phyloP scores from a whole-genome alignment of 2,797 vertebrate genomes.

The Tinamus major region DNA sequence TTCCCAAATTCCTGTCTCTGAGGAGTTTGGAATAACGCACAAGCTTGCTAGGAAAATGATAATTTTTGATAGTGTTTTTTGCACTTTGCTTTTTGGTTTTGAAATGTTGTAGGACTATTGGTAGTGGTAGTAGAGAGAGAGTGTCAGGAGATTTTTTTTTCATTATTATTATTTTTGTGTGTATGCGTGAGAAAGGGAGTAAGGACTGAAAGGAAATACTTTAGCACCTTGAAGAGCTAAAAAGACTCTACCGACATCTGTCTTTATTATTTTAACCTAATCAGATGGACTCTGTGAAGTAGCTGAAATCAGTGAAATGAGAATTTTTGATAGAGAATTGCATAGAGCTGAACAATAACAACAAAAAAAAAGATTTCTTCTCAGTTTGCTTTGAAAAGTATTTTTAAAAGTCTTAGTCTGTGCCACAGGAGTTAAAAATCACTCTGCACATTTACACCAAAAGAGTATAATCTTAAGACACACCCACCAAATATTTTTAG shows the following conservation, averaged over 20 bases:
- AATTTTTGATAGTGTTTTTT: background rate
- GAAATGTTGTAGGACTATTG: background rate
- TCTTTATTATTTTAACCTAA: background rate
- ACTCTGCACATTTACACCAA: background rate
- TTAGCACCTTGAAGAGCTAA: background rate
- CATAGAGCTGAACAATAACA: background rate
- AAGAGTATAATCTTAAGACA: background rate
- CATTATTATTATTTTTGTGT: too few species aligned
- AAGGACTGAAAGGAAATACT: background rate
- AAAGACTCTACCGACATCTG: background rate
- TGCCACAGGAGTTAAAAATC: background rate
- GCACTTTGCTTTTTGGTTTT: background rate
- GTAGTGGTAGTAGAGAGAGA: background rate
- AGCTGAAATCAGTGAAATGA: background rate
- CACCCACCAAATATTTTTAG: background rate
- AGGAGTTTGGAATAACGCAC: background rate
- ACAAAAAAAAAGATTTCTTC: background rate
- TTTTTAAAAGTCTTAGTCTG: background rate
- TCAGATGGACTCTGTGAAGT: background rate
- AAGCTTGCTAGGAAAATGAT: background rate
- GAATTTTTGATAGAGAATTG: background rate
- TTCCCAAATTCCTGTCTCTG: background rate
- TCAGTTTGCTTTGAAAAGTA: background rate
- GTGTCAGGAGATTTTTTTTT: background rate
- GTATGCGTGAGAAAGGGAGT: background rate